Conservation (phyloP, 2,888 invertebrate species). For the Hypolimnas misippus region DNA sequence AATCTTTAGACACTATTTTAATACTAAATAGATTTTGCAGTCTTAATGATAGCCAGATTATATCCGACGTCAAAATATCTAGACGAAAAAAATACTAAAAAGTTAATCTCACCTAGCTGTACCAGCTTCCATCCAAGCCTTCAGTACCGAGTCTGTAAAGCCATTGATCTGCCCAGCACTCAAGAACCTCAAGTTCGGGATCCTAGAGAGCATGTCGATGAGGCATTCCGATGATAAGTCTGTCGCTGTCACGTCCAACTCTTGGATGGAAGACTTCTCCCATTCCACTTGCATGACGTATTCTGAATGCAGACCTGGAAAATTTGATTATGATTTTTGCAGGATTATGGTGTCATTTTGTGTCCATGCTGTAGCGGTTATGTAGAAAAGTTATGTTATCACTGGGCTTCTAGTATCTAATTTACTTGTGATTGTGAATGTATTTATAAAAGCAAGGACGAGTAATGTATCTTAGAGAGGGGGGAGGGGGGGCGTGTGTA, state of each 20-base stretch:
- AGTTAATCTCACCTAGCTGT: slow-evolving; percentile 87
- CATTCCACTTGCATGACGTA: slow-evolving; percentile 98
- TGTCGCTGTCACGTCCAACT: slow-evolving; percentile 98
- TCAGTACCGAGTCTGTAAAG: slow-evolving; percentile 97
- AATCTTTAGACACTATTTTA: too few relatives aligned
- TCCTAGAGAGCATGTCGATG: slow-evolving; percentile 94
- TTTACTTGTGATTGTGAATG: too few relatives aligned
- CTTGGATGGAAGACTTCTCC: slow-evolving; percentile 97
- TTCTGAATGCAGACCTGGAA: slow-evolving; percentile 93
- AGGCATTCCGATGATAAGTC: slow-evolving; percentile 97
- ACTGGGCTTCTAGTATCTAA: too few relatives aligned
- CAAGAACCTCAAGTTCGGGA: slow-evolving; percentile 93
- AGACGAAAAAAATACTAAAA: not conserved
- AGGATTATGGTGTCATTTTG: too few relatives aligned
- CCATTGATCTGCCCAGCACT: slow-evolving; percentile 99
- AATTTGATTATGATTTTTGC: not conserved
- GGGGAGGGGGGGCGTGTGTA: too few relatives aligned
- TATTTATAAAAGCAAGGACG: too few relatives aligned
- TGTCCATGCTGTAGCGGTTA: too few relatives aligned
- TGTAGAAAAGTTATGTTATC: too few relatives aligned
- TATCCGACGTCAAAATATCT: too few relatives aligned
- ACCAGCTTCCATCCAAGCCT: slow-evolving; percentile 95
- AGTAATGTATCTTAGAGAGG: too few relatives aligned
- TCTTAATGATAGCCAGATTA: too few relatives aligned
- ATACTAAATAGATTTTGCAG: too few relatives aligned